Evolutionary conservation across 2,113 vertebrate genomes (phyloP).

Genomic region (Corythaeola cristata): DNA sequence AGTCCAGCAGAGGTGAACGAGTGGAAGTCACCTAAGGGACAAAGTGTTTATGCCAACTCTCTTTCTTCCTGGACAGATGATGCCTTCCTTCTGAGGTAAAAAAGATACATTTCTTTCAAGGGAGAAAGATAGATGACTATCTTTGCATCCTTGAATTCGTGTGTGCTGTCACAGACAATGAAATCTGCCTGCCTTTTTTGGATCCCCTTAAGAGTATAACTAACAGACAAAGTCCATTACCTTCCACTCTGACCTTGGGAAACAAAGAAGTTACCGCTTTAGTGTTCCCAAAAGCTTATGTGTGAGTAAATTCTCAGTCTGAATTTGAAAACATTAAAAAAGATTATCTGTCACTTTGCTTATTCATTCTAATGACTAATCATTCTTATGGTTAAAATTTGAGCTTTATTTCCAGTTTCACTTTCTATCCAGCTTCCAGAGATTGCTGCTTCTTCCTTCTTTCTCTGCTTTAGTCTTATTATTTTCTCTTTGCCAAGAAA

Average conservation of each 20-base stretch:
- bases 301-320: neutral
- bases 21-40: neutral
- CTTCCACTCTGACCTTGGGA: neutral
- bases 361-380: neutral
- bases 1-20: neutral
- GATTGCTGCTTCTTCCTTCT: neutral
- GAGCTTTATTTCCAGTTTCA: neutral
- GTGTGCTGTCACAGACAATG: neutral
- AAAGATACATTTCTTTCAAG: neutral
- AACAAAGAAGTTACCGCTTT: neutral
- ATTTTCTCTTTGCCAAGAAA: neutral
- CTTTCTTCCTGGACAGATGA: neutral
- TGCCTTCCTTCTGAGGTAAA: neutral
- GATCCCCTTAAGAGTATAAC: neutral
- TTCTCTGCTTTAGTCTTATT: neutral
- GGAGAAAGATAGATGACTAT: neutral
- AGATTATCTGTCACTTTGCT: neutral
- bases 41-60: neutral
- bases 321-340: neutral
- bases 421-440: neutral
- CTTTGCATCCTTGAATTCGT: neutral
- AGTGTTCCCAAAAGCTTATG: neutral
- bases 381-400: neutral
- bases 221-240: neutral
- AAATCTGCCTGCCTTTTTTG: neutral